A percentile compares a stretch with the other conserved stretches of the same genome.
Evolutionary conservation across 2,113 vertebrate species (phyloP).

Genomic region (Grammomys surdaster): DNA sequence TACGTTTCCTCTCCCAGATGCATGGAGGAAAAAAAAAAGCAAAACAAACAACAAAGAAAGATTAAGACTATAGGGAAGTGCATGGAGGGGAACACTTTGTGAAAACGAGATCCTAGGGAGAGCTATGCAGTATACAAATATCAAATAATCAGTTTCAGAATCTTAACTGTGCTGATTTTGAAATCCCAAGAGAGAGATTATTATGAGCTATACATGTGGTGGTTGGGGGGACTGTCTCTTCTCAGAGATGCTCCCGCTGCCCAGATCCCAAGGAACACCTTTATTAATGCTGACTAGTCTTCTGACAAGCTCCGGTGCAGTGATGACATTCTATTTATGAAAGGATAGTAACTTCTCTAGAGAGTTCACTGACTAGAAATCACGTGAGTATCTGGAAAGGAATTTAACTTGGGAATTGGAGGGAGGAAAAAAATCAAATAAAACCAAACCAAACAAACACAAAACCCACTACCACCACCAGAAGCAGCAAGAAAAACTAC

Average conservation of each 20-base stretch:
- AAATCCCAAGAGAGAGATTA: not conserved
- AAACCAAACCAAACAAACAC: not conserved
- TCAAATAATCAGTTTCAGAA: not conserved
- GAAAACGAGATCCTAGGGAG: not conserved
- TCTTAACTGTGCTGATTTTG: slow-evolving; percentile 8
- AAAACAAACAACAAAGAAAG: not conserved
- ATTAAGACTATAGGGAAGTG: not conserved
- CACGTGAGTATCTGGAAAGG: not conserved
- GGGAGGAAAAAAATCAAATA: not conserved
- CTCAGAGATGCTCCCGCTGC: not conserved
- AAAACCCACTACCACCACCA: too few species aligned
- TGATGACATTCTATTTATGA: not conserved
- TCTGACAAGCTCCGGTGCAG: not conserved
- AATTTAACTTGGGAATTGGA: not conserved
- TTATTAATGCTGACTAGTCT: slow-evolving; percentile 25
- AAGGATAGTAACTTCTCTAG: not conserved
- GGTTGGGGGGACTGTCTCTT: not conserved
- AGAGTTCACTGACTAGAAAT: slow-evolving; percentile 43
- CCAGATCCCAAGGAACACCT: not conserved
- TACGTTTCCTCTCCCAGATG: not conserved
- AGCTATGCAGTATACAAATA: not conserved
- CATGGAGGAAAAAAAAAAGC: not conserved
- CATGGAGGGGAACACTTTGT: not conserved
- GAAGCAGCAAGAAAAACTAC: not conserved
- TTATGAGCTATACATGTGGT: slow-evolving; percentile 36